Base-by-base conservation (phyloP, 1,140 invertebrate genomes). In the Pentalonia nigronervosa region DNA sequence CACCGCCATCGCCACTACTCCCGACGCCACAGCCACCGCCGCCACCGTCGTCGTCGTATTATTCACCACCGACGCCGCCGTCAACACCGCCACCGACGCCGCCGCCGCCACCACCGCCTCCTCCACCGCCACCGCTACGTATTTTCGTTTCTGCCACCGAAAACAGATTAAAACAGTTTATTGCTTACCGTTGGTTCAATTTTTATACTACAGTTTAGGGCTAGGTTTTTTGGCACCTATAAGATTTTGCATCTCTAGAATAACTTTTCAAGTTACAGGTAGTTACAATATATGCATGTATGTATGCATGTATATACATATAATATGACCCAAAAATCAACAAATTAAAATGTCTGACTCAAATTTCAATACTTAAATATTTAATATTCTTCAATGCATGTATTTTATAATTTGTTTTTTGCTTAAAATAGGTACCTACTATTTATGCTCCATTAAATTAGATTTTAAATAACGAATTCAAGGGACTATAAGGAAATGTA, bases 71-170 rank as follows among this genome's bases (percentile, higher is more conserved):
- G 14, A 17, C 56, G 25, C 25, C 34, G n/a, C 87, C 87, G 48
- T 36, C 87, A 21, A 41, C 34, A 14, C 21, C 21, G 20, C 7
- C 47, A 0, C 87, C n/a, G 50, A 21, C 50, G 23, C 50, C n/a
- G 56, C 53, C 53, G 53, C 60, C 60, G 60, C 25, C 60, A 9
- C 14, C 60, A n/a, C 60, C 6, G 9, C n/a, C 48, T n/a, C 50
- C 21, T 53, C 50, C 60, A 17, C 60, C 48, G 87, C 48, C 45
- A 56, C n/a, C 88, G 87, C 48, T 89, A 89, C 88, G 88, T 56
- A 50, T 34, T 56, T 56, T 56, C 50, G 36, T 41, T 89, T 23
- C 88, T 89, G 34, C 21, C n/a, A 14, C 7, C 34, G 0, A 89
- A 25, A 89, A 89, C 47, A 53, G 3, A 53, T 2, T 23, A n/a